Base-by-base conservation (phyloP, 2,888 invertebrate species). In the Drosophila pseudotalamancana region DNA sequence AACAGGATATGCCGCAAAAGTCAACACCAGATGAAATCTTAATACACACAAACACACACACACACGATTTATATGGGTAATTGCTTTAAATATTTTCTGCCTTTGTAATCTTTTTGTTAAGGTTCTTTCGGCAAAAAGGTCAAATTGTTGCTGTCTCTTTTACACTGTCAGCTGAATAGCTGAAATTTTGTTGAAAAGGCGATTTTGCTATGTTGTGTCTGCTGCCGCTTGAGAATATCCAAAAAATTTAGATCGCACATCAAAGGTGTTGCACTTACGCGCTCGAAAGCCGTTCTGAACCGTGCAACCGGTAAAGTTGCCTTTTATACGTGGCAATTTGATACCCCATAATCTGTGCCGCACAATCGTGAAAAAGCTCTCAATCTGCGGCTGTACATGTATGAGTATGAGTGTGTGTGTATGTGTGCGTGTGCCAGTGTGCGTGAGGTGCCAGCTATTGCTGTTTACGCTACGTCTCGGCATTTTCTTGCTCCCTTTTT, bases 271-370 rank as follows among this genome's bases (percentile, higher is more conserved):
- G 91, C 92, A 97, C 97, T 97, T 96, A 97, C 97, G 91, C 92
- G 96, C 96, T 97, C 95, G 95, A 96, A 96, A 97, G 97, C 97
- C 96, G 97, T 96, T 97, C 97, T 97, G 97, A 95, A 95, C 95
- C 95, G 94, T 94, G 93, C 94, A 93, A 93, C 93, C 94, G 93
- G 92, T 93, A 89, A 88, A 87, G 88, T 91, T 90, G 90, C 91
- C 91, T 92, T 92, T 91, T 92, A 92, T 92, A 92, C 90, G 90
- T 82, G 90, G 92, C 91, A 92, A 92, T 89, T 91, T 91, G 91
- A 91, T 90, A 91, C 91, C 87, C 90, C 60, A 86, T 88, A 89
- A 77, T 70, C 78, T 77, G 68, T 72, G 82, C 70, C 81, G 70
- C 59, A 62, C 63, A 65, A 72, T 76, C 61, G 68, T 61, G 78